Evolutionary conservation across 2,797 vertebrate genomes (phyloP).

Genomic region (Sebastes nivosus): DNA sequence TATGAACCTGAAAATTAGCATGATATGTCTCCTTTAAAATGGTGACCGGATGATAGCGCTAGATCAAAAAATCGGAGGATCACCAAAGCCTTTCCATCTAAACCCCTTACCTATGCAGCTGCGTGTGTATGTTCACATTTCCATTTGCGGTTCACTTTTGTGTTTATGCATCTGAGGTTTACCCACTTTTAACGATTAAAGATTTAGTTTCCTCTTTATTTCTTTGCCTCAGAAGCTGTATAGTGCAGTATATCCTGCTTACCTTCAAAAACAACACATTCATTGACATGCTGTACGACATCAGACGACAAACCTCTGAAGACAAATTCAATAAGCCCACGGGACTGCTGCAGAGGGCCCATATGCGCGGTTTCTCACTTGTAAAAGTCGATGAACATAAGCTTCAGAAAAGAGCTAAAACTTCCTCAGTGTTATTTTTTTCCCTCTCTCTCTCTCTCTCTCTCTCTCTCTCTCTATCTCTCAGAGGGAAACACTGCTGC

Average conservation of each 20-base stretch:
- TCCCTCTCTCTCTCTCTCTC: too few species aligned
- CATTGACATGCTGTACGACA: neutral
- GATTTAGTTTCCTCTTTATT: neutral
- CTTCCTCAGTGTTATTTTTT: neutral
- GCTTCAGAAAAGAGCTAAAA: neutral
- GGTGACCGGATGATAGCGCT: neutral
- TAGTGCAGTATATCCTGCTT: neutral
- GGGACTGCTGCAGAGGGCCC: slow-evolving; percentile 5
- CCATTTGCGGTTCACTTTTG: neutral
- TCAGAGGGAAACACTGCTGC: neutral
- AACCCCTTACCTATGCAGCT: neutral
- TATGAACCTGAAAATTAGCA: neutral
- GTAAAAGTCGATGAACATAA: slow-evolving; percentile 1
- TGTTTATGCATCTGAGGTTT: neutral
- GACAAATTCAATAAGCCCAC: slow-evolving; percentile 2
- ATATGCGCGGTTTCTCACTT: neutral
- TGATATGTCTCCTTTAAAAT: neutral
- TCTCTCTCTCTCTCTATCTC: too few species aligned
- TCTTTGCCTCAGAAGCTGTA: neutral
- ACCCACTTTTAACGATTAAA: neutral
- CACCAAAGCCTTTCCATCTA: too few species aligned
- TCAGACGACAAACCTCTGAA: neutral
- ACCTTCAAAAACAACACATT: neutral
- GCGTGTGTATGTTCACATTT: neutral
- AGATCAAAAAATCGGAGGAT: too few species aligned